Evolutionary conservation across 2,113 vertebrate genomes (phyloP), one percentile per base, ranked within the genome.

Genomic region (Clupea harengus): DNA sequence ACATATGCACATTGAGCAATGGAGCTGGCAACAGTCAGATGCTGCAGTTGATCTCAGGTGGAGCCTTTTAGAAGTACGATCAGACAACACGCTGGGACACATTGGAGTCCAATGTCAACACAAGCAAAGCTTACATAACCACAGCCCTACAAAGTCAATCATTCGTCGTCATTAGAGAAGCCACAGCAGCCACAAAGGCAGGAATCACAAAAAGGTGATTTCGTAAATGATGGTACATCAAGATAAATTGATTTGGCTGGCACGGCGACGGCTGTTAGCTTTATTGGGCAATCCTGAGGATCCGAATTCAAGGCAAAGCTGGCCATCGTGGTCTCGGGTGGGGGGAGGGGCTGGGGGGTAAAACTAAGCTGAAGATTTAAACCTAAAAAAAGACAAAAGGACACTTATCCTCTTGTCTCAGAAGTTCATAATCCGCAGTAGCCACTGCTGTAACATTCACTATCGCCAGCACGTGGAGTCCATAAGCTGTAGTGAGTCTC

Each of bases 371-470:
- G 64, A 32, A 72, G 64, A 72, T 15, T 72, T 72, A 72, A 72
- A 72, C 64, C 64, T 72, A 72, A 72, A 72, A 72, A 72, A 72
- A 72, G 64, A 72, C 64, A 72, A 72, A 72, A 72, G 64, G 64
- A 32, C 64, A 28, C 64, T 72, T 25, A 72, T 72, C 64, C 64
- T 72, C 64, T 72, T 32, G 64, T 72, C 64, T 72, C 25, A 28
- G 64, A 32, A 25, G 64, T 28, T 32, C 64, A 32, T 72, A 72
- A 72, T 25, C 64, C 64, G 10, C n/a, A 2, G 25, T 6, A 25
- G 25, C n/a, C 25, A 13, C 0, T 32, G n/a, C 11, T 32, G 64
- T 15, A 72, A 72, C 64, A 32, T 72, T 28, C 64, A 72, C n/a
- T 72, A 72, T 72, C 10, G 25, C n/a, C 25, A 72, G 64, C 9